Evolutionary conservation across 2,113 vertebrate species (phyloP).

Genomic region (Onychorhynchus coronatus): DNA sequence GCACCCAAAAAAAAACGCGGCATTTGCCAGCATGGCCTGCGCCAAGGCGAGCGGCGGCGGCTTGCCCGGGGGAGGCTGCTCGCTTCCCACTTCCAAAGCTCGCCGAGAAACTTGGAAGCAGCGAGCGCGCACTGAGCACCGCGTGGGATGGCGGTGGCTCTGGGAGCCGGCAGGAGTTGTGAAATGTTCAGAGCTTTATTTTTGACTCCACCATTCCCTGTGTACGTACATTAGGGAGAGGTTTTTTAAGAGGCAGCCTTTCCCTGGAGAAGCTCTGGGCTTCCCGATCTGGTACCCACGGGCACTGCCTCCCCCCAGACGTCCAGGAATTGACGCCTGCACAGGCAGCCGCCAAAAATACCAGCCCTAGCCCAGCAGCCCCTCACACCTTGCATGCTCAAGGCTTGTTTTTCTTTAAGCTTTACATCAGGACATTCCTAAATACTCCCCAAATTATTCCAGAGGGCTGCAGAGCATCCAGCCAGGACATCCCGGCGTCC

Average conservation of each 20-base stretch:
- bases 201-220: conserved; percentile 19
- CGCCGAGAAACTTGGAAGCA: conserved; percentile 20
- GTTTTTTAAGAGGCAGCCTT: neutral
- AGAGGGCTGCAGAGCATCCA: neutral
- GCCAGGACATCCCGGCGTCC: neutral
- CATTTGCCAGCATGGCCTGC: neutral
- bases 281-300: neutral
- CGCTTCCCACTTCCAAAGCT: conserved; percentile 39
- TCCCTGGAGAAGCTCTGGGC: conserved; percentile 4
- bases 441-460: neutral
- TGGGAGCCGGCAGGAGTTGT: conserved; percentile 37
- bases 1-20: neutral
- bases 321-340: neutral
- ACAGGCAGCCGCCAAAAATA: neutral
- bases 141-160: conserved; percentile 36
- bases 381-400: neutral
- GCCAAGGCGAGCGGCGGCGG: conserved; percentile 26
- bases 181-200: conserved; percentile 60
- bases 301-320: neutral
- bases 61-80: conserved; percentile 34
- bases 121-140: neutral
- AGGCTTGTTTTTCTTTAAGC: neutral
- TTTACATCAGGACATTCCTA: neutral
- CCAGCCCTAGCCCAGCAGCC: neutral
- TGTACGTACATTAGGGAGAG: neutral